Percentiles rank a stretch among this genome's conserved stretches.
Conservation (phyloP, 2,888 invertebrate genomes). For the Meghimatium bilineatum region DNA sequence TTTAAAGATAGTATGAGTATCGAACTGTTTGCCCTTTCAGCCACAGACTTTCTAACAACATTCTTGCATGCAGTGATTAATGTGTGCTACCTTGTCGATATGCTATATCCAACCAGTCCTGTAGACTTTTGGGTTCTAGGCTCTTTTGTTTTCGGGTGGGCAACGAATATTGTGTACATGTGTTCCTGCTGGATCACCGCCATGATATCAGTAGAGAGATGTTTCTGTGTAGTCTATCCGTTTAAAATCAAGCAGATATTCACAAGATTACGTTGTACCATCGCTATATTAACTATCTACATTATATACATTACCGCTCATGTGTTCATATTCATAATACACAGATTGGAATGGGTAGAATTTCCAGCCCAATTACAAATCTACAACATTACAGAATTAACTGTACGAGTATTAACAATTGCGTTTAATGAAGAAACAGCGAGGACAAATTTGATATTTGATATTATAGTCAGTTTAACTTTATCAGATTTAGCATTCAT, state of each 20-base stretch:
- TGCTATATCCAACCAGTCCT: background rate
- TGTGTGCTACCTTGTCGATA: background rate
- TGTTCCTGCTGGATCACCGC: constrained; percentile 30
- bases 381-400: background rate
- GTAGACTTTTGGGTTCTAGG: background rate
- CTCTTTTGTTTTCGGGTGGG: background rate
- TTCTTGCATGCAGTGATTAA: background rate
- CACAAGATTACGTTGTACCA: background rate
- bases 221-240: constrained; percentile 26
- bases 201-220: constrained; percentile 18
- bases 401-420: background rate
- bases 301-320: background rate
- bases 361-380: accelerated
- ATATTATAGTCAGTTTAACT: background rate
- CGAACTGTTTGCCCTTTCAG: background rate
- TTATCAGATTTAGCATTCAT: background rate
- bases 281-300: background rate
- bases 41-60: background rate
- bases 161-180: background rate
- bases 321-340: background rate
- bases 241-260: constrained; percentile 21
- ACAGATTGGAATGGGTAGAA: background rate
- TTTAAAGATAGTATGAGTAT: constrained; percentile 18
- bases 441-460: background rate
- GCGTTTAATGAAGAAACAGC: no score